Percentiles rank a stretch among this genome's conserved stretches.
These are phyloP conservation scores for Triplophysa rosa DNA, from an alignment of 2,113 vertebrate genomes.

Conservation along the genomic window DNA sequence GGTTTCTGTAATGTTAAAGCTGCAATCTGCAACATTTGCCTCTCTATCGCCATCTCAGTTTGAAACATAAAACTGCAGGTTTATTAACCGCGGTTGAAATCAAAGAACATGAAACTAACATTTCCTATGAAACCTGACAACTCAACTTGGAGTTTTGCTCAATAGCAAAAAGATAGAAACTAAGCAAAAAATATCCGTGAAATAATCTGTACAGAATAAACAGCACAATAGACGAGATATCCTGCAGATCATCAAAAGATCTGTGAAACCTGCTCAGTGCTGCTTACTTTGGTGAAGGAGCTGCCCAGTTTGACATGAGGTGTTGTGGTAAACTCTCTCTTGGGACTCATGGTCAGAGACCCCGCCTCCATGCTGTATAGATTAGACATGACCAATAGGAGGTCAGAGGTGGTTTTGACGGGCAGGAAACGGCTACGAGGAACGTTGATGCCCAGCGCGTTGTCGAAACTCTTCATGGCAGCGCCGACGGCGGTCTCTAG, in stretches of 20 bases:
- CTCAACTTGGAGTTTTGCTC: too few relatives aligned
- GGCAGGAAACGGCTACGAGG: conserved; percentile 97
- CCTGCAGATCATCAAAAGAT: not conserved
- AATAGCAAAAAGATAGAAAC: too few relatives aligned
- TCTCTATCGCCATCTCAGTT: too few relatives aligned
- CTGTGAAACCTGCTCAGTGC: not conserved
- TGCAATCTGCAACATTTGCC: too few relatives aligned
- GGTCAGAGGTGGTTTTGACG: conserved; percentile 95
- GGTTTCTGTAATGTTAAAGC: too few relatives aligned
- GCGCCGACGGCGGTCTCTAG: conserved; percentile 96
- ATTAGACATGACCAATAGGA: conserved; percentile 97
- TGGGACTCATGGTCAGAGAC: conserved; percentile 93
- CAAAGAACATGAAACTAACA: too few relatives aligned
- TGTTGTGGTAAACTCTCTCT: conserved; percentile 90
- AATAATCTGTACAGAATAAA: not conserved
- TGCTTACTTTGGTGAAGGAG: conserved; percentile 93
- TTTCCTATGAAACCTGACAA: too few relatives aligned
- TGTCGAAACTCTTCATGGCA: conserved; percentile 94
- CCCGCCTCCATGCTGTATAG: conserved; percentile 94
- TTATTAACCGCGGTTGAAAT: too few relatives aligned
- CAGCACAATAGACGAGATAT: too few relatives aligned
- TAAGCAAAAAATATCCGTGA: not conserved
- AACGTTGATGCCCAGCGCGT: conserved; percentile 93
- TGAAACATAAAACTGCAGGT: too few relatives aligned
- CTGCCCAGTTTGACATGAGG: conserved; percentile 95